phyloP scores from a whole-genome alignment of 2,888 invertebrate genomes.

The Rotaria sp. region DNA sequence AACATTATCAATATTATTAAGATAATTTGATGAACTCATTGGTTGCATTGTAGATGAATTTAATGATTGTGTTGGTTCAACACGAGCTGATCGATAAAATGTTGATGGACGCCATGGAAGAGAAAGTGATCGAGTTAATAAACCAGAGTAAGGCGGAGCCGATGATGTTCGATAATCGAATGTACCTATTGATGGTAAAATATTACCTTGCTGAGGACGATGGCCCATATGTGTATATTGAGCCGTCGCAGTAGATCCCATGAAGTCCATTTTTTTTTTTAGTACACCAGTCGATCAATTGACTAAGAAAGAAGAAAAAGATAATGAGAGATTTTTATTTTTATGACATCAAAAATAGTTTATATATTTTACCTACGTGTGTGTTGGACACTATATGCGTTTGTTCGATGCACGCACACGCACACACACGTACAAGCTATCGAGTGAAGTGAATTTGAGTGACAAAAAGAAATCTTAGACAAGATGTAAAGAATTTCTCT shows the following conservation, averaged over 20 bases:
- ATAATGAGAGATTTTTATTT: no score
- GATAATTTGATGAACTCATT: background rate
- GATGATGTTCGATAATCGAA: constrained; percentile 34
- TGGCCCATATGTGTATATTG: constrained; percentile 39
- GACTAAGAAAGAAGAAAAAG: background rate
- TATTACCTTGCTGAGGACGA: constrained; percentile 30
- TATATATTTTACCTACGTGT: background rate
- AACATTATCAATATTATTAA: constrained; percentile 15
- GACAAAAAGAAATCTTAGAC: background rate
- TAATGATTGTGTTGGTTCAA: constrained; percentile 32
- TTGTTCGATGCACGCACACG: background rate
- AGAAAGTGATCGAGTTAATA: constrained; percentile 34
- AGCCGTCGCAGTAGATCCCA: constrained; percentile 39
- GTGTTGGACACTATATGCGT: background rate
- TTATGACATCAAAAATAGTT: no score
- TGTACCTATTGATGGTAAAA: constrained; percentile 37
- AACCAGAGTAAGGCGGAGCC: constrained; percentile 36
- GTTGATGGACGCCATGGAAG: constrained; percentile 39
- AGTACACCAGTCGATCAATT: background rate
- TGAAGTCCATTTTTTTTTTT: constrained; percentile 27
- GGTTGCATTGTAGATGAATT: background rate
- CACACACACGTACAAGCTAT: background rate
- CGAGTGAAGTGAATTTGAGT: background rate
- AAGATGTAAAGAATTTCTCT: background rate
- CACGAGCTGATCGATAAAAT: constrained; percentile 36